Evolutionary conservation across 2,797 vertebrate genomes (phyloP), one percentile per base, ranked within the genome.

Genomic region (Chelon labrosus): DNA sequence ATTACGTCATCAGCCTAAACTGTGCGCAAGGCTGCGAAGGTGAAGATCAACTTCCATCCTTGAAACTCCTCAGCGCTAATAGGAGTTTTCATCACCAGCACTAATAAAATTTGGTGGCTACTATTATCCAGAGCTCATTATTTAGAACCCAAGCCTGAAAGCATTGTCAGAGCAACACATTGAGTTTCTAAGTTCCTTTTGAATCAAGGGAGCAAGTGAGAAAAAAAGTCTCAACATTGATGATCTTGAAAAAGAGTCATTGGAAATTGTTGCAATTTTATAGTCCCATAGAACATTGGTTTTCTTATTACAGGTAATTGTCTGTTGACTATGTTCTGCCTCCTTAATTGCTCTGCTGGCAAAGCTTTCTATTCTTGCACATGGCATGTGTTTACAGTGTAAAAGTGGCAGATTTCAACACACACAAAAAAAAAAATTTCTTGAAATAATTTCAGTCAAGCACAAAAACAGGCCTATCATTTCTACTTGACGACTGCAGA

Each of bases 51-150:
- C 42, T 65, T n/a, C 62, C 37, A 58, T 64, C 10, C 37, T 5
- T 65, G 11, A 56, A 67, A 50, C 16, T 65, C 44, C 68, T 49
- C 22, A 20, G 74, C 69, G 20, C 55, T 61, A 71, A 66, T 73
- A 52, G 31, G 39, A 53, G 74, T 46, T 65, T 39, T 10, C 19
- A 53, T 25, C 1, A 55, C 49, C 64, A 41, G 41, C 51, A 49
- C 25, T 72, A 37, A n/a, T 35, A 25, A 22, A 20, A 70, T 66
- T 53, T 37, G 20, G 42, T 65, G 20, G n/a, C 39, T 10, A 52
- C 38, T 68, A n/a, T 67, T 68, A 66, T 55, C 5, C 35, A 13
- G 20, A 51, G 35, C 12, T 52, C 16, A 9, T 53, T 25, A 46
- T 75, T 76, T 42, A 31, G 71, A 66, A 51, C 20, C 41, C 9